A percentile compares a stretch with the other conserved stretches of the same genome.
phyloP scores from a whole-genome alignment of 1,140 invertebrate genomes.

The Drosophila tani region DNA sequence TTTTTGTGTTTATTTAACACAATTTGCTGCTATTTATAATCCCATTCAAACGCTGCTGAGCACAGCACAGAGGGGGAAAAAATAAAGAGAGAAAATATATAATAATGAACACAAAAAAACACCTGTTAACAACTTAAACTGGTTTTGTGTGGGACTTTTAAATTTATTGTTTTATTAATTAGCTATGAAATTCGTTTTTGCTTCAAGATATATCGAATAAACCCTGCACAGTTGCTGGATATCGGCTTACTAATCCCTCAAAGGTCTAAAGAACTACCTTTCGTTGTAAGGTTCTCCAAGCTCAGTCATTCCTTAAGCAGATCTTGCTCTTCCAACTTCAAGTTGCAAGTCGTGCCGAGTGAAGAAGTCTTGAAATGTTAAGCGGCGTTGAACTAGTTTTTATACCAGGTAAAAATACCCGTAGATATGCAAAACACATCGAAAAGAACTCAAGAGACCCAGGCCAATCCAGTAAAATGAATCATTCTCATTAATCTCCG shows the following conservation, averaged over 20 bases:
- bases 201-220: constrained; percentile 13
- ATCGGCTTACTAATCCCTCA: constrained; percentile 39
- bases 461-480: constrained; percentile 24
- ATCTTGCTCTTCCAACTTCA: constrained; percentile 12
- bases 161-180: constrained; percentile 54
- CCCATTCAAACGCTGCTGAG: constrained; percentile 57
- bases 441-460: constrained; percentile 15
- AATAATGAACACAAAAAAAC: constrained; percentile 48
- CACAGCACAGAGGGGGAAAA: constrained; percentile 6
- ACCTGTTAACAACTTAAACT: constrained; percentile 72
- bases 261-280: not conserved
- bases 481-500: constrained; percentile 50
- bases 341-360: constrained; percentile 41
- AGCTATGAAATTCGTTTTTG: constrained; percentile 42
- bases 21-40: constrained; percentile 73
- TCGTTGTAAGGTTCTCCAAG: not conserved
- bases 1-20: constrained; percentile 54
- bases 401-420: constrained; percentile 4
- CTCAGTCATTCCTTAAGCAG: constrained; percentile 9
- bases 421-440: constrained; percentile 12
- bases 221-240: constrained; percentile 1
- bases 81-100: constrained; percentile 38
- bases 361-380: constrained; percentile 25
- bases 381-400: constrained; percentile 26
- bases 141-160: constrained; percentile 57